Percentiles rank a stretch among this genome's conserved stretches.
These are phyloP conservation scores for Mixornis gularis DNA, from an alignment of 2,113 vertebrate species.

Conservation along the genomic window DNA sequence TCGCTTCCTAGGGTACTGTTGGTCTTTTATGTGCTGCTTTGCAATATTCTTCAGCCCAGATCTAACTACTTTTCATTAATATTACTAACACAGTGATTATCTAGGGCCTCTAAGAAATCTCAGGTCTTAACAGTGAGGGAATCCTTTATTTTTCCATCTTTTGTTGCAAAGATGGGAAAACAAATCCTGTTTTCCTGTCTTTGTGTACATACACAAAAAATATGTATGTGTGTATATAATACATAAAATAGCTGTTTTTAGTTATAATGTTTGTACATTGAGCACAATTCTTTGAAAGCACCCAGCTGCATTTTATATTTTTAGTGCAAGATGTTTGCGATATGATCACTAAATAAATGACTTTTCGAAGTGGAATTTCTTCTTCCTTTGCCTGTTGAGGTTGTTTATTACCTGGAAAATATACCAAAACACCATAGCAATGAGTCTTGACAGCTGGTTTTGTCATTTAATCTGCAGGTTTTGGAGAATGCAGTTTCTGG, in stretches of 20 bases:
- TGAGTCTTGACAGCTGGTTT: not conserved
- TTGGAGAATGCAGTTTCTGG: not conserved
- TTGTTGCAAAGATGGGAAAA: not conserved
- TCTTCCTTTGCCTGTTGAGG: not conserved
- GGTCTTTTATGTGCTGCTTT: not conserved
- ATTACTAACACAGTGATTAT: not conserved
- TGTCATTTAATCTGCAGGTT: not conserved
- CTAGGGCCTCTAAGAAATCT: not conserved
- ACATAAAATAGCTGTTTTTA: not conserved
- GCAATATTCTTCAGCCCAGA: not conserved
- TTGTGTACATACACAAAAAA: not conserved
- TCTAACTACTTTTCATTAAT: slow-evolving; percentile 3
- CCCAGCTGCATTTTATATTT: not conserved
- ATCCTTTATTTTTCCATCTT: not conserved
- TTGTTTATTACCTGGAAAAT: not conserved
- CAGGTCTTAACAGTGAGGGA: not conserved
- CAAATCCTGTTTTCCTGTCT: not conserved
- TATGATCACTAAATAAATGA: not conserved
- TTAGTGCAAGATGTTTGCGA: not conserved
- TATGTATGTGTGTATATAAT: not conserved
- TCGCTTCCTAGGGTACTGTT: not conserved
- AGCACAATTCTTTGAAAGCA: not conserved
- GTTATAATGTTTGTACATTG: not conserved
- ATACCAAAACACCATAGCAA: not conserved
- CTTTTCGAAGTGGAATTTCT: not conserved